A percentile compares a stretch with the other conserved stretches of the same genome.
phyloP scores from a whole-genome alignment of 2,888 invertebrate species.

The Chalcosyrphus nemorum region DNA sequence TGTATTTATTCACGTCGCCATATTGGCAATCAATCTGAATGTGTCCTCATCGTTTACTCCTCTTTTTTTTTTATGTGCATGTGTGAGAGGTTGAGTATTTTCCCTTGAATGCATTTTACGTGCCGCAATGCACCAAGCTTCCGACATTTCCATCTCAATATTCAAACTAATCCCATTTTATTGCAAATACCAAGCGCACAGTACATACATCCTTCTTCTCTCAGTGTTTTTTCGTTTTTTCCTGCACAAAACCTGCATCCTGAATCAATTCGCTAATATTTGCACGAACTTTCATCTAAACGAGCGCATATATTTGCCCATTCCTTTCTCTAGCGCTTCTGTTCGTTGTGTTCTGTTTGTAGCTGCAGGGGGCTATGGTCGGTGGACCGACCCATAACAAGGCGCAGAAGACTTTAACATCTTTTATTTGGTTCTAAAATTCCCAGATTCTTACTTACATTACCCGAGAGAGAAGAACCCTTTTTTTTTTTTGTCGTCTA shows the following conservation, averaged over 20 bases:
- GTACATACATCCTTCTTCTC: conserved; percentile 35
- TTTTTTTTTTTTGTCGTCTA: conserved; percentile 12
- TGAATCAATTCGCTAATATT: conserved; percentile 70
- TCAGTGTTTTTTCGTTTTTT: not conserved
- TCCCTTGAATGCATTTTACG: conserved; percentile 52
- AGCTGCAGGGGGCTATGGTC: not conserved
- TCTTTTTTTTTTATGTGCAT: conserved; percentile 9
- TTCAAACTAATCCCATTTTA: conserved; percentile 69
- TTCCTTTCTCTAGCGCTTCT: not conserved
- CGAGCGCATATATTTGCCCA: conserved; percentile 50
- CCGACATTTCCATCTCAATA: conserved; percentile 58
- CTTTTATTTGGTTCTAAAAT: conserved; percentile 52
- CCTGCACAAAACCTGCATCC: conserved; percentile 51
- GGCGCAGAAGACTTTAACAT: conserved; percentile 15
- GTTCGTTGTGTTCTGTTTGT: not conserved
- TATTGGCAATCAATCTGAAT: conserved; percentile 46
- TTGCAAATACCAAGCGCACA: conserved; percentile 64
- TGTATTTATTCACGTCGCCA: conserved; percentile 12
- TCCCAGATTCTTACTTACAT: conserved; percentile 5
- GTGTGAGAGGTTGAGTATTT: conserved; percentile 24
- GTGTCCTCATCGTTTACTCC: conserved; percentile 15
- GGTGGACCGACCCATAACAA: not conserved
- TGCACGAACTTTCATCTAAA: conserved; percentile 68
- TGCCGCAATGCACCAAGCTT: conserved; percentile 40
- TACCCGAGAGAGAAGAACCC: not conserved